Conservation (phyloP, 2,113 vertebrate genomes). For the Bos indicus region DNA sequence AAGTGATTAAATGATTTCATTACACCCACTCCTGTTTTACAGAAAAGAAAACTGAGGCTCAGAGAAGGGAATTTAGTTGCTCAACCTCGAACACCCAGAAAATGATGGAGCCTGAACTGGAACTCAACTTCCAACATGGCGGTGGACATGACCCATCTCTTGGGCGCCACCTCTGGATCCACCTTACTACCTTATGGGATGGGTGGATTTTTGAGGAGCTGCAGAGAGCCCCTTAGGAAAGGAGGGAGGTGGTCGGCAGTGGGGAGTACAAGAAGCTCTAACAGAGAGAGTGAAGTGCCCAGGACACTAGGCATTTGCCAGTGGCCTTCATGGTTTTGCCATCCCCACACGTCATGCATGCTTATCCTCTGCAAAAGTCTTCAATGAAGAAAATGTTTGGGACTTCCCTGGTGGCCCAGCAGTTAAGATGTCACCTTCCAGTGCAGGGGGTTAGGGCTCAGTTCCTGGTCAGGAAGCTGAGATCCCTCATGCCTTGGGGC, state of each 20-base stretch:
- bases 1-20: conserved; percentile 32
- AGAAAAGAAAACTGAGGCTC: not conserved
- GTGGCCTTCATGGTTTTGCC: too few relatives aligned
- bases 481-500: not conserved
- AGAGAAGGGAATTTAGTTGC: not conserved
- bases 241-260: not conserved
- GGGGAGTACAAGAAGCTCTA: not conserved
- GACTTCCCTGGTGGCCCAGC: not conserved
- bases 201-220: not conserved
- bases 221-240: rapidly evolving
- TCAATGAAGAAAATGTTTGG: not conserved
- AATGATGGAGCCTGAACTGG: not conserved
- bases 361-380: not conserved
- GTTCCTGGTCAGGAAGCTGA: not conserved
- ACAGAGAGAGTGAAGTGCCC: not conserved
- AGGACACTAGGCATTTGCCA: too few relatives aligned
- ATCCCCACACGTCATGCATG: rapidly evolving
- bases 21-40: not conserved
- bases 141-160: not conserved
- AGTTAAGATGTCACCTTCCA: not conserved
- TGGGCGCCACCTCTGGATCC: rapidly evolving
- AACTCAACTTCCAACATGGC: not conserved
- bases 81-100: not conserved
- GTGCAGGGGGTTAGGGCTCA: not conserved
- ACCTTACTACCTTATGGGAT: rapidly evolving